Base-by-base conservation (phyloP, 1,140 invertebrate genomes). In the Physella acuta region DNA sequence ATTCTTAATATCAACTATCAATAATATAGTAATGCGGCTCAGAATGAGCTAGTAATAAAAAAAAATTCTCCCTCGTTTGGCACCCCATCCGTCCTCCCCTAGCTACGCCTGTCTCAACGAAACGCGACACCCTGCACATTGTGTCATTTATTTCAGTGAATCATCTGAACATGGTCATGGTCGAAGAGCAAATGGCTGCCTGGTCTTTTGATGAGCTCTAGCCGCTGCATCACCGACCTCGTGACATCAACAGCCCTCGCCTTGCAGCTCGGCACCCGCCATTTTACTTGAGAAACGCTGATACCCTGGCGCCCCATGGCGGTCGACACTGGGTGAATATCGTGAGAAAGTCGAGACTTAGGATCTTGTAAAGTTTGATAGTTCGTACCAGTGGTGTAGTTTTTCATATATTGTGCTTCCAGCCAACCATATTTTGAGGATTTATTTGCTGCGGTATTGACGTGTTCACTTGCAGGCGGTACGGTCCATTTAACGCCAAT, bases 321-420 rank as follows among this genome's bases (percentile, higher is more conserved):
- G 14, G 73, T 73, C 1, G 79, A 67, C 17, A 78, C 75, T 3
- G 79, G 79, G 56, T 74, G 76, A n/a, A 80, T 49, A 66, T 79
- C 77, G 20, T 71, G 70, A 2, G 72, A 75, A 60, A 51, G 34
- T 2, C 74, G 16, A 36, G 28, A 37, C 28, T 28, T 2, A 34
- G 51, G 16, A 33, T 58, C 52, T 2, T 26, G 44, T 17, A 51
- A 11, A 30, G 14, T 34, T 36, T 17, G 3, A 2, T 37, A 17
- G 24, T 37, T 17, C 3, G 31, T 36, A 26, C 31, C 20, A 30
- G 53, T 34, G 33, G 26, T 26, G n/a, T n/a, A 3, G 37, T n/a
- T n/a, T 8, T n/a, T 36, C 36, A 16, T 14, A n/a, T 37, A 44
- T 2, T 53, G 44, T 26, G 34, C 52, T 14, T 51, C 49, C 44